A percentile compares a stretch with the other conserved stretches of the same genome.
phyloP scores from a whole-genome alignment of 1,140 invertebrate species.

The Andrena cerasifolii region DNA sequence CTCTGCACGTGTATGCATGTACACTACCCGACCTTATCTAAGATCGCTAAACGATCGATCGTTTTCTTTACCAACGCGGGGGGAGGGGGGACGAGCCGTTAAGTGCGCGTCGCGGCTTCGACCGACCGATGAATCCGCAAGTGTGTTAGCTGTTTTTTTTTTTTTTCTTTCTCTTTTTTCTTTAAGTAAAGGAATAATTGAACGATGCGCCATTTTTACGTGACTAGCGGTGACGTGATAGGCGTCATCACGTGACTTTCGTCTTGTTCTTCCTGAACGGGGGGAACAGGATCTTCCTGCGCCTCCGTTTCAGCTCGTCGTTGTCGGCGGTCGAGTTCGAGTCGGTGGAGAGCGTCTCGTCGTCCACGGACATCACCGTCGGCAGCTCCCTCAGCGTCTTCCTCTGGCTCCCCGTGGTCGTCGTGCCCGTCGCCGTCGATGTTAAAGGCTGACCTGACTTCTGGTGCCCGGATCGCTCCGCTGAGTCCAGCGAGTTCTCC shows the following conservation, averaged over 20 bases:
- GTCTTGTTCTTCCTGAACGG: constrained; percentile 78
- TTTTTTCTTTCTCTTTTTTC: too few relatives aligned
- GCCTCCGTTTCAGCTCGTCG: constrained; percentile 78
- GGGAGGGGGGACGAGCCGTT: constrained; percentile 42
- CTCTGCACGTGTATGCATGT: background rate
- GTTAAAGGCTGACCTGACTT: background rate
- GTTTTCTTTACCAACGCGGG: constrained; percentile 23
- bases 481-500: constrained; percentile 78
- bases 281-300: constrained; percentile 80
- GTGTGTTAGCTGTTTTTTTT: constrained; percentile 27
- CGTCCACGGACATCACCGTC: constrained; percentile 76
- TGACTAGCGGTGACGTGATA: constrained; percentile 53
- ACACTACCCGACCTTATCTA: constrained; percentile 20
- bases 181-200: constrained; percentile 58
- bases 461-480: constrained; percentile 9
- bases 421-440: constrained; percentile 31
- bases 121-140: constrained; percentile 47
- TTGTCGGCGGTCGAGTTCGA: constrained; percentile 83
- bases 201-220: constrained; percentile 33
- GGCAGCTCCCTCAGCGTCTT: constrained; percentile 72
- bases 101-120: constrained; percentile 55
- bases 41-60: constrained; percentile 41
- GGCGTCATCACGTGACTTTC: constrained; percentile 78
- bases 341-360: constrained; percentile 82
- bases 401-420: constrained; percentile 33